Evolutionary conservation across 2,888 invertebrate species (phyloP).

Genomic region (Leptinotarsa rubiginosa): DNA sequence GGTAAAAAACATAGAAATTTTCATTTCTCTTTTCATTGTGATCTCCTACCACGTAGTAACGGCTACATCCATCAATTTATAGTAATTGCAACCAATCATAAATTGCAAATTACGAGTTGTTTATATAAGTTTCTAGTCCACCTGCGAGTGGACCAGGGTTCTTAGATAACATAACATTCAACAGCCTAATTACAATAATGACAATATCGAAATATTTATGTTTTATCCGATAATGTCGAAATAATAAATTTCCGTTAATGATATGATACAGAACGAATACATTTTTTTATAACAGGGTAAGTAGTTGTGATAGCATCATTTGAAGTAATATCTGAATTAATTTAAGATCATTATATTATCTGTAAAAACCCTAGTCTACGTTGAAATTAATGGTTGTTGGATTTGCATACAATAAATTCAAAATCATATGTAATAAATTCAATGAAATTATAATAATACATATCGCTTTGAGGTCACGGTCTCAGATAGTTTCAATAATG

Average conservation of each 20-base stretch:
- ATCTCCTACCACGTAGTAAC: no score
- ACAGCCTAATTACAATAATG: conserved; percentile 11
- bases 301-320: conserved; percentile 15
- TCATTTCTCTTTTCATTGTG: no score
- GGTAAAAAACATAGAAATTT: no score
- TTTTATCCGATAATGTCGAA: conserved; percentile 11
- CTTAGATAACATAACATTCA: conserved; percentile 19
- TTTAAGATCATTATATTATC: neutral
- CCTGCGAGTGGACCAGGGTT: conserved; percentile 6
- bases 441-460: conserved; percentile 21
- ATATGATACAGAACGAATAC: conserved; percentile 13
- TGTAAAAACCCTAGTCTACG: conserved; percentile 13
- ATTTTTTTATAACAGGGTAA: conserved; percentile 15
- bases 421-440: conserved; percentile 20
- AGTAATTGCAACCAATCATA: conserved; percentile 1
- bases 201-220: neutral
- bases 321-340: conserved; percentile 1
- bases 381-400: neutral
- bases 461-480: conserved; percentile 22
- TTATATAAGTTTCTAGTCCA: conserved; percentile 26
- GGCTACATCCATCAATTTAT: no score
- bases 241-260: conserved; percentile 27
- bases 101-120: neutral
- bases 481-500: conserved; percentile 7
- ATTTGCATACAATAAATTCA: conserved; percentile 26